phyloP scores from a whole-genome alignment of 2,113 vertebrate genomes.

The Macroglossus sobrinus region DNA sequence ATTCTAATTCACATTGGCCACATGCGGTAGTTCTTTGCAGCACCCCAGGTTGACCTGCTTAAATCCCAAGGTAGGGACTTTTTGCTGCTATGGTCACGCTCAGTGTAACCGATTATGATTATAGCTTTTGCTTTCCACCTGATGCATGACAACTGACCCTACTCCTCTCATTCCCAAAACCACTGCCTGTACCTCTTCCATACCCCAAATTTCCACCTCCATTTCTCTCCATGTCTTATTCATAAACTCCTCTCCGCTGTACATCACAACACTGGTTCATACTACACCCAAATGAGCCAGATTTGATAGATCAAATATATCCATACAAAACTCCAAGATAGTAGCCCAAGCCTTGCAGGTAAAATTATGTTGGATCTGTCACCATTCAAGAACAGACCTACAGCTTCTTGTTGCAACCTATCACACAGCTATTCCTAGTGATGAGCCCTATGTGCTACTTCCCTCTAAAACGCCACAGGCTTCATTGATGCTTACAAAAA shows the following conservation, averaged over 20 bases:
- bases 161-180: not conserved
- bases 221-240: not conserved
- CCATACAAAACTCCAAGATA: not conserved
- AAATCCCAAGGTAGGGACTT: not conserved
- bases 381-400: not conserved
- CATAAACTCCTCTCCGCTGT: not conserved
- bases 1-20: not conserved
- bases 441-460: no score
- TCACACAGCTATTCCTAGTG: not conserved
- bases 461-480: not conserved
- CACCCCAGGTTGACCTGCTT: not conserved
- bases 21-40: not conserved
- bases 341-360: not conserved
- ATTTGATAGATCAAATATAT: not conserved
- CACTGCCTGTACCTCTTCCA: not conserved
- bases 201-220: not conserved
- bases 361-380: not conserved
- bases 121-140: not conserved
- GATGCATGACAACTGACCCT: not conserved
- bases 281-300: not conserved
- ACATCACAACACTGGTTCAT: not conserved
- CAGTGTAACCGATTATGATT: not conserved
- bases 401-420: not conserved
- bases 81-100: not conserved
- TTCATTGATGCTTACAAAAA: not conserved